Percentiles rank a stretch among this genome's conserved stretches.
Conservation (phyloP, 1,140 invertebrate species). For the Cotesia chilonis region DNA sequence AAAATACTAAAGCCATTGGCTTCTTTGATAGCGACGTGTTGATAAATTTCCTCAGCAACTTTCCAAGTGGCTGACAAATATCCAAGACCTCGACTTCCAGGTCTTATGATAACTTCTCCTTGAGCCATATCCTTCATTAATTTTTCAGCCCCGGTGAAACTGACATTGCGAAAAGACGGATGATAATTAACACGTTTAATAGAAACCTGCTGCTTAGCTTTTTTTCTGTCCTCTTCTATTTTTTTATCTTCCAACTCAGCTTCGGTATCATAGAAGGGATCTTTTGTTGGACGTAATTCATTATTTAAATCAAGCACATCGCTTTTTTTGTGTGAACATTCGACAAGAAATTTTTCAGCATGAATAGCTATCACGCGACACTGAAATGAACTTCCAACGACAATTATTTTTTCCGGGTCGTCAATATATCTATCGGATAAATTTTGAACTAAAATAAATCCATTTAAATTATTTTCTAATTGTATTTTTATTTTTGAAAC, state of each 20-base stretch:
- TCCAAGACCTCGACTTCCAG: slow-evolving; percentile 95
- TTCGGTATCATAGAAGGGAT: slow-evolving; percentile 92
- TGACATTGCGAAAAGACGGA: slow-evolving; percentile 97
- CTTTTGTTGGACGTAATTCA: slow-evolving; percentile 88
- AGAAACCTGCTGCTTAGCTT: slow-evolving; percentile 82
- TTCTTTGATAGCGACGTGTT: slow-evolving; percentile 96
- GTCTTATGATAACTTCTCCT: slow-evolving; percentile 95
- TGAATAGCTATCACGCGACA: slow-evolving; percentile 96
- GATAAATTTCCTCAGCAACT: slow-evolving; percentile 91
- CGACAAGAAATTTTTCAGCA: slow-evolving; percentile 92
- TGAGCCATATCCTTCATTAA: slow-evolving; percentile 92
- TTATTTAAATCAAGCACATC: slow-evolving; percentile 92
- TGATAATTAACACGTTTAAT: slow-evolving; percentile 97
- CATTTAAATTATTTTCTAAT: too few species aligned
- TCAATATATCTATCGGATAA: slow-evolving; percentile 93
- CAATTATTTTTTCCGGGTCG: slow-evolving; percentile 92
- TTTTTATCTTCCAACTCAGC: slow-evolving; percentile 82
- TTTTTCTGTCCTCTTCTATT: slow-evolving; percentile 82
- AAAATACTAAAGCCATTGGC: slow-evolving; percentile 97
- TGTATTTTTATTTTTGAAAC: slow-evolving; percentile 87
- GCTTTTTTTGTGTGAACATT: slow-evolving; percentile 92
- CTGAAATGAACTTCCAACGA: slow-evolving; percentile 87
- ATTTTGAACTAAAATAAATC: slow-evolving; percentile 63
- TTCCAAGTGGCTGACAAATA: slow-evolving; percentile 99
- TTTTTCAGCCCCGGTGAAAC: slow-evolving; percentile 91